Evolutionary conservation across 1,140 invertebrate genomes (phyloP), one percentile per base, ranked within the genome.

Genomic region (Archegozetes longisetosus): DNA sequence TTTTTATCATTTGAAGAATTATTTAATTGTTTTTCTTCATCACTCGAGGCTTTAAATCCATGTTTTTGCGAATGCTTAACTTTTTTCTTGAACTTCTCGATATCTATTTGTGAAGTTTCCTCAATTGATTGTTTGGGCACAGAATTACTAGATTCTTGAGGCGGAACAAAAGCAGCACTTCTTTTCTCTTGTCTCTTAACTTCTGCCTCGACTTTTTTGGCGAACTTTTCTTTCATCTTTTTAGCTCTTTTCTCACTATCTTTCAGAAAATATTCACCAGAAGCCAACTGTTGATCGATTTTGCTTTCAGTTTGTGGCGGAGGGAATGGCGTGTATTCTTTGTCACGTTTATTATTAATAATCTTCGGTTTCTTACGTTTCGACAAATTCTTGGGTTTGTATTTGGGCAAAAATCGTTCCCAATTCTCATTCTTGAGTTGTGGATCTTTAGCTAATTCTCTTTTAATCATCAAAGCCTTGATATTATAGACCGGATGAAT

Each of bases 401-500:
- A 98, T 66, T 92, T 93, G 1, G 96, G 96, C 60, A 99, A 71
- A 73, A 98, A 99, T 61, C 92, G 77, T 40, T 94, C 88, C 96
- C 96, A 99, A 70, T 86, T 91, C 74, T 98, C 90, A 76, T 93
- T 84, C 71, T 84, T 88, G 24, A 98, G 69, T 66, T 84, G 83
- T 0, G 87, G 84, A 77, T 98, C 88, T 65, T 89, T 96, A 60
- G 84, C 83, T 24, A 99, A 73, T 76, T 98, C 93, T 67, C 83
- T 78, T 72, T 98, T 98, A 51, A 98, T 95, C 93, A 98, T 98
- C 13, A 99, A 72, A 20, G 87, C 84, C 55, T 98, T 98, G 0
- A 99, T 94, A 68, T 96, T 96, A 70, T 98, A 98, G 70, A 98
- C 93, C n/a, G 95, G 95, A 78, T 99, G 95, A 61, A 98, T 83